A percentile compares a stretch with the other conserved stretches of the same genome.
Conservation (phyloP, 2,113 vertebrate species). For the Menidia beryllina region DNA sequence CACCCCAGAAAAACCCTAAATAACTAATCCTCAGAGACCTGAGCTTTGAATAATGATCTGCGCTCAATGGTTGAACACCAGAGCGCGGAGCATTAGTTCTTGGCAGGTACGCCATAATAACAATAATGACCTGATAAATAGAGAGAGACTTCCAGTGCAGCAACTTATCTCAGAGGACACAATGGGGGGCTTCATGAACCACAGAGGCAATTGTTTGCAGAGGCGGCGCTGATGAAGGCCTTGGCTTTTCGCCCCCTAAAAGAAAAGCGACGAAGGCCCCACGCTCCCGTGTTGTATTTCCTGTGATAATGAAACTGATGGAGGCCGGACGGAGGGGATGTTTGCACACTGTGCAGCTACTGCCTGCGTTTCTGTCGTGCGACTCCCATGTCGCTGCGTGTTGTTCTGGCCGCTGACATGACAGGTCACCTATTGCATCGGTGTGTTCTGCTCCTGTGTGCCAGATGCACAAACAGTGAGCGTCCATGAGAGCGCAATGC, state of each 20-base stretch:
- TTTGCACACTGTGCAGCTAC: slow-evolving; percentile 43
- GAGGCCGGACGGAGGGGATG: slow-evolving; percentile 43
- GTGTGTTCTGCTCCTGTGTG: slow-evolving; percentile 62
- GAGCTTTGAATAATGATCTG: slow-evolving; percentile 61
- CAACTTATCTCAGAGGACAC: slow-evolving; percentile 49
- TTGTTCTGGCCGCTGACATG: slow-evolving; percentile 50
- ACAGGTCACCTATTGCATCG: slow-evolving; percentile 63
- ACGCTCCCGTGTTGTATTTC: slow-evolving; percentile 27
- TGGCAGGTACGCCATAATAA: slow-evolving; percentile 37
- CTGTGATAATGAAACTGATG: slow-evolving; percentile 33
- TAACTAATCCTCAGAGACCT: slow-evolving; percentile 69
- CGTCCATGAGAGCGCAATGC: slow-evolving; percentile 15
- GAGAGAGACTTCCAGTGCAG: slow-evolving; percentile 25
- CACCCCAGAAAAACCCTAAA: slow-evolving; percentile 38
- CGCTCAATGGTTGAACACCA: slow-evolving; percentile 41
- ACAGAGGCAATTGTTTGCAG: slow-evolving; percentile 26
- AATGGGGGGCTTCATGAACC: slow-evolving; percentile 61
- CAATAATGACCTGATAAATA: slow-evolving; percentile 33
- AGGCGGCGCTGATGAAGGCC: slow-evolving; percentile 36
- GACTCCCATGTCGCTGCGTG: slow-evolving; percentile 36
- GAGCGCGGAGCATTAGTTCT: slow-evolving; percentile 23
- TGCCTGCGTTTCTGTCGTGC: slow-evolving; percentile 31
- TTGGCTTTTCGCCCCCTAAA: slow-evolving; percentile 45
- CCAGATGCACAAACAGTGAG: slow-evolving; percentile 68
- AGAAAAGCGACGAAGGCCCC: slow-evolving; percentile 1